phyloP scores from a whole-genome alignment of 2,797 vertebrate species.

The Orestias chungarensis region DNA sequence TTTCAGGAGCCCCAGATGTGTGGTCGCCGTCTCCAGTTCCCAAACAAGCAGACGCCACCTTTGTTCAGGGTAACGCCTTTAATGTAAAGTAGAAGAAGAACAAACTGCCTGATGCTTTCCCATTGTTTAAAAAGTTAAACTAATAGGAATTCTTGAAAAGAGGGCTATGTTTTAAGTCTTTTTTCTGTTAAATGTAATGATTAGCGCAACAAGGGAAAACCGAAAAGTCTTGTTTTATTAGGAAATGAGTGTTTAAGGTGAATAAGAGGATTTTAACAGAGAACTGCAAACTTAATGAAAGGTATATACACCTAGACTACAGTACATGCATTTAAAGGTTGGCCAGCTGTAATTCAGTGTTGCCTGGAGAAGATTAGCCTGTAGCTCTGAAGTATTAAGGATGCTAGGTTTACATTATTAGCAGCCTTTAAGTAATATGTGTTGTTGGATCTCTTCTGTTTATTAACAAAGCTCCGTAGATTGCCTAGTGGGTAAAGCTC shows the following conservation, averaged over 20 bases:
- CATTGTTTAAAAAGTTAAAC: neutral
- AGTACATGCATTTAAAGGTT: neutral
- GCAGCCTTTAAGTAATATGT: neutral
- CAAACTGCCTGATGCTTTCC: neutral
- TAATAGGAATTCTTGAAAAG: neutral
- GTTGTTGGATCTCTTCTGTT: neutral
- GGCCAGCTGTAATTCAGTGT: neutral
- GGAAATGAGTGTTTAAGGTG: neutral
- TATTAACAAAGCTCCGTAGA: neutral
- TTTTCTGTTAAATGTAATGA: neutral
- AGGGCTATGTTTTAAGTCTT: neutral
- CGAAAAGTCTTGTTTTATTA: neutral
- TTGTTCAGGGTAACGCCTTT: constrained; percentile 49
- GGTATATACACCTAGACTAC: neutral
- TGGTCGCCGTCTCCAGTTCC: constrained; percentile 17
- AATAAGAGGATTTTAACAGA: neutral
- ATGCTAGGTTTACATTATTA: neutral
- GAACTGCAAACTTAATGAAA: neutral
- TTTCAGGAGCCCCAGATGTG: constrained; percentile 10
- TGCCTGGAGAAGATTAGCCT: neutral
- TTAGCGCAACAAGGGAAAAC: neutral
- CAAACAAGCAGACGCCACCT: constrained; percentile 30
- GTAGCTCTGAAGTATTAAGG: neutral
- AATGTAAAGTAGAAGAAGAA: neutral
- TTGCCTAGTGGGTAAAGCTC: neutral